phyloP scores from a whole-genome alignment of 1,140 invertebrate species.

The Sinonovacula constricta region DNA sequence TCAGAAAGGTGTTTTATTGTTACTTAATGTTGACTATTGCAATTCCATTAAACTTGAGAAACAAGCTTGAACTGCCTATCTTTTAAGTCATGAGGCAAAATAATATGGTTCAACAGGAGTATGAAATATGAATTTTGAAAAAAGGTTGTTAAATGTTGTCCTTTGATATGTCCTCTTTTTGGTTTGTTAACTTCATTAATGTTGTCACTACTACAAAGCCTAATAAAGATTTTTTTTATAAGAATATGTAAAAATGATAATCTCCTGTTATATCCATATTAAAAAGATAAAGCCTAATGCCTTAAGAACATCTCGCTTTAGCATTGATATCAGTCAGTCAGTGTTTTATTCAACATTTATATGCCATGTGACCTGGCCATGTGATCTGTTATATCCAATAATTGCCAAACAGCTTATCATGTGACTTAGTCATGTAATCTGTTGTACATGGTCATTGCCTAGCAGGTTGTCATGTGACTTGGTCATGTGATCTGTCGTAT shows the following conservation, averaged over 20 bases:
- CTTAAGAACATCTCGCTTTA: too few species aligned
- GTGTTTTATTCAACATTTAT: neutral
- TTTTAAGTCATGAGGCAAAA: too few species aligned
- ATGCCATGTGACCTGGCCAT: neutral
- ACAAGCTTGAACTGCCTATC: too few species aligned
- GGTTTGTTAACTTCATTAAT: neutral
- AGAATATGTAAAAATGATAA: neutral
- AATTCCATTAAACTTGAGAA: too few species aligned
- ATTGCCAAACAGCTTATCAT: neutral
- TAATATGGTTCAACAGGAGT: too few species aligned
- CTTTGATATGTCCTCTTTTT: too few species aligned
- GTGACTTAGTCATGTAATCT: neutral
- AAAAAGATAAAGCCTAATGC: neutral
- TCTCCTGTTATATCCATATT: neutral
- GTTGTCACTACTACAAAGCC: neutral
- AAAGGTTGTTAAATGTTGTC: too few species aligned
- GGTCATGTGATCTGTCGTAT: neutral
- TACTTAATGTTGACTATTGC: too few species aligned
- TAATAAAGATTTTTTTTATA: neutral
- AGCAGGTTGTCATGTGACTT: neutral
- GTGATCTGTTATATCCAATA: neutral
- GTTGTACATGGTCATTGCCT: neutral
- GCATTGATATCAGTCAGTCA: neutral
- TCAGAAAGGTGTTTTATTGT: too few species aligned
- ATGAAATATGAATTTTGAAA: too few species aligned